These are phyloP conservation scores for Agrotis exclamationis DNA, from an alignment of 2,888 invertebrate genomes.

Conservation along the genomic window DNA sequence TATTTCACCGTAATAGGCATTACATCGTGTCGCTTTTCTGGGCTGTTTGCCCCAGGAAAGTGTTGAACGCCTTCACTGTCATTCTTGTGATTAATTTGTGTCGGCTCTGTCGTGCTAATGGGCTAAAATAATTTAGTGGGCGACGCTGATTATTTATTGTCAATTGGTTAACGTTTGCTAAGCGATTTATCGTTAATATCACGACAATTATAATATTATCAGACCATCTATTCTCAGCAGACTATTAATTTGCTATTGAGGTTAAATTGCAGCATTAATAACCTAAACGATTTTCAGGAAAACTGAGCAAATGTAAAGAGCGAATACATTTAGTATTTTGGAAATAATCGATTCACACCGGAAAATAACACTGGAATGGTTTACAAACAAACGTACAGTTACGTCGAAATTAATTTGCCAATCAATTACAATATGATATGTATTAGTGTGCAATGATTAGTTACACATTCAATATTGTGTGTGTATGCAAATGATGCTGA, in stretches of 20 bases:
- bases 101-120: conserved; percentile 87
- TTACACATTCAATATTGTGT: conserved; percentile 70
- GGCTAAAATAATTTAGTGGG: conserved; percentile 90
- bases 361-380: conserved; percentile 17
- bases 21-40: conserved; percentile 65
- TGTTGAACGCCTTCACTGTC: conserved; percentile 89
- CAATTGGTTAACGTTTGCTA: conserved; percentile 75
- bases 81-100: conserved; percentile 89
- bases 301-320: not conserved
- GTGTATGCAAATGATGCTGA: conserved; percentile 79
- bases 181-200: conserved; percentile 78
- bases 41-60: conserved; percentile 78
- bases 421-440: conserved; percentile 51
- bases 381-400: conserved; percentile 20
- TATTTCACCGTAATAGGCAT: conserved; percentile 55
- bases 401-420: conserved; percentile 23
- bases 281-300: conserved; percentile 2
- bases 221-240: conserved; percentile 32
- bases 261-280: conserved; percentile 25
- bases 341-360: conserved; percentile 13
- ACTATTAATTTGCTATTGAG: conserved; percentile 39
- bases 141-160: conserved; percentile 86
- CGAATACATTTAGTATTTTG: not conserved
- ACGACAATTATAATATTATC: conserved; percentile 59
- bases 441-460: conserved; percentile 70